Evolutionary conservation across 1,140 invertebrate species (phyloP).

Genomic region (Pogonomyrmex barbatus): DNA sequence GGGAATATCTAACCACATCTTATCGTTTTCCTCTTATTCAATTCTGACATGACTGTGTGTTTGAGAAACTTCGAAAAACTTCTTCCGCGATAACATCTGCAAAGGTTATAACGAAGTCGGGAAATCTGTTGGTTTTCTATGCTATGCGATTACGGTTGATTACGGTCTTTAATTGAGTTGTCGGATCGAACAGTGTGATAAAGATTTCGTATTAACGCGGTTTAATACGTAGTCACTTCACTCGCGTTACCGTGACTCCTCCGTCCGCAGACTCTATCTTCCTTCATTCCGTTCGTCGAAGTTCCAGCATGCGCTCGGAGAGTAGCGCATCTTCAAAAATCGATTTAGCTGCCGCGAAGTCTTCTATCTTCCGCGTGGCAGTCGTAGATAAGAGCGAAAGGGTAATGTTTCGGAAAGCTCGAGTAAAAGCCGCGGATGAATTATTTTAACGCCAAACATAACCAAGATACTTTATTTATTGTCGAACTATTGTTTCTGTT

Average conservation of each 20-base stretch:
- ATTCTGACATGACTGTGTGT: not conserved
- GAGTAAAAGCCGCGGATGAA: slow-evolving; percentile 19
- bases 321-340: slow-evolving; percentile 54
- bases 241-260: not conserved
- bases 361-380: slow-evolving; percentile 48
- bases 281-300: not conserved
- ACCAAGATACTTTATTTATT: not conserved
- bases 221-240: slow-evolving; percentile 11
- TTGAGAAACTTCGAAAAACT: not conserved
- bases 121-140: not conserved
- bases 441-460: slow-evolving; percentile 35
- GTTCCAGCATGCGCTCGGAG: slow-evolving; percentile 27
- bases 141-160: slow-evolving; percentile 19
- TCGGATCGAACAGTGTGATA: slow-evolving; percentile 22
- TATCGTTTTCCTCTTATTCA: not conserved
- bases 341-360: slow-evolving; percentile 48
- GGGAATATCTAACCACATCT: not conserved
- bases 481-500: slow-evolving; percentile 7
- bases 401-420: slow-evolving; percentile 38
- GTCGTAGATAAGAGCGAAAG: slow-evolving; percentile 48
- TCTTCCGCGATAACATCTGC: not conserved
- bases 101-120: not conserved
- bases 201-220: slow-evolving; percentile 40
- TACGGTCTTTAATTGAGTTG: slow-evolving; percentile 34
- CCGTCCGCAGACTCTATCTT: not conserved